Conservation (phyloP, 2,888 invertebrate genomes). For the Aphidoletes aphidimyza region DNA sequence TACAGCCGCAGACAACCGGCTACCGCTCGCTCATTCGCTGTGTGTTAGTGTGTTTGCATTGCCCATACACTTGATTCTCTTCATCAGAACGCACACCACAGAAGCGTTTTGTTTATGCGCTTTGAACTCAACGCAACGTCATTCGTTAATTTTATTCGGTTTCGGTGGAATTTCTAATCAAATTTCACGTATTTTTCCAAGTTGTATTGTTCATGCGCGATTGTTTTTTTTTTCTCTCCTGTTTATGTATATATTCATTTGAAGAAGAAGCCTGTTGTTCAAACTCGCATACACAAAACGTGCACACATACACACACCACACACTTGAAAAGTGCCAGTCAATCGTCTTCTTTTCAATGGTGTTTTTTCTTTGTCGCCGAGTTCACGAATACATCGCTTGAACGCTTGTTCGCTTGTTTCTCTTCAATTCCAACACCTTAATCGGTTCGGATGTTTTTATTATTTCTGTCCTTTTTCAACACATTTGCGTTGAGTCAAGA, state of each 20-base stretch:
- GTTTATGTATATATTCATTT: not conserved
- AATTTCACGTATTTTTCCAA: not conserved
- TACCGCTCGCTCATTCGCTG: not conserved
- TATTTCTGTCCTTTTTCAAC: not conserved
- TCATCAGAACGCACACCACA: not conserved
- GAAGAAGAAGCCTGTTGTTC: not conserved
- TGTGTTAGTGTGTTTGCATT: not conserved
- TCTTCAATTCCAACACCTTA: not conserved
- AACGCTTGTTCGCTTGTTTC: not conserved
- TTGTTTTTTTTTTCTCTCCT: not conserved
- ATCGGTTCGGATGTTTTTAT: not conserved
- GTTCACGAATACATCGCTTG: not conserved
- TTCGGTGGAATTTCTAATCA: slow-evolving; percentile 7
- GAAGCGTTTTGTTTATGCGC: not conserved
- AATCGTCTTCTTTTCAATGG: no score
- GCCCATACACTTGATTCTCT: not conserved
- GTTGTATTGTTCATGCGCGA: not conserved
- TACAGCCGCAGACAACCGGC: slow-evolving; percentile 11
- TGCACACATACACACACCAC: not conserved
- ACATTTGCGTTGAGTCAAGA: not conserved
- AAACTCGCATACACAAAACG: not conserved
- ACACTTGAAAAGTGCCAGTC: no score
- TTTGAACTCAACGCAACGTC: not conserved
- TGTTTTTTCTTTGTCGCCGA: no score
- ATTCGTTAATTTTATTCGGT: not conserved